A percentile compares a stretch with the other conserved stretches of the same genome.
These are phyloP conservation scores for Ashinkailepas kermadecensis DNA, from an alignment of 2,888 invertebrate species.

Conservation along the genomic window DNA sequence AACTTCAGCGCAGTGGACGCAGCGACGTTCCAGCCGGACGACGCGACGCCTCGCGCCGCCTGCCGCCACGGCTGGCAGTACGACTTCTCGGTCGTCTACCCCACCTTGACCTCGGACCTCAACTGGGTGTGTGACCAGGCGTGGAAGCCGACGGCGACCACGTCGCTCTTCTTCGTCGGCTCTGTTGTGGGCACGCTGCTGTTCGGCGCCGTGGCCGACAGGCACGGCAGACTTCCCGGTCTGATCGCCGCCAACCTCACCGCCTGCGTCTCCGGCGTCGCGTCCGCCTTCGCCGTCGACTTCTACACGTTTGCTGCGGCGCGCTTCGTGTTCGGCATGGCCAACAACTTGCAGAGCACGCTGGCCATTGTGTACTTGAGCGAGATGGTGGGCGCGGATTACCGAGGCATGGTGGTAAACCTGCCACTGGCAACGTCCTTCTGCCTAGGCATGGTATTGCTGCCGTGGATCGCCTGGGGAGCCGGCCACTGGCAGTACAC, in stretches of 20 bases:
- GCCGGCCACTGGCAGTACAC: slow-evolving; percentile 71
- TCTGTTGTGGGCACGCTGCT: slow-evolving; percentile 76
- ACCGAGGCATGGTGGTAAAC: not conserved
- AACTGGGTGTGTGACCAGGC: slow-evolving; percentile 82
- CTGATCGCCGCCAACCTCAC: slow-evolving; percentile 67
- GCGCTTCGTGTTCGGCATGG: slow-evolving; percentile 76
- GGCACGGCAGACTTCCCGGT: slow-evolving; percentile 75
- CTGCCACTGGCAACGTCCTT: slow-evolving; percentile 67
- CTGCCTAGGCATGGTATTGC: slow-evolving; percentile 71
- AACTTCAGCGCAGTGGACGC: slow-evolving; percentile 54
- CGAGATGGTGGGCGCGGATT: slow-evolving; percentile 35
- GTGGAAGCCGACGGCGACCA: slow-evolving; percentile 65
- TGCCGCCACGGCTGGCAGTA: slow-evolving; percentile 76
- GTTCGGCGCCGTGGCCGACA: slow-evolving; percentile 79
- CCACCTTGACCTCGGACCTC: slow-evolving; percentile 72
- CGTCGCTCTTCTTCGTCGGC: slow-evolving; percentile 79
- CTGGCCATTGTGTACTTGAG: slow-evolving; percentile 86
- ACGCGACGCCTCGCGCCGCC: slow-evolving; percentile 58
- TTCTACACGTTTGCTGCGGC: slow-evolving; percentile 72
- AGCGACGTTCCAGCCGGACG: slow-evolving; percentile 55
- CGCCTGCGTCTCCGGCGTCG: slow-evolving; percentile 61
- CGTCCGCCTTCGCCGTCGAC: slow-evolving; percentile 59
- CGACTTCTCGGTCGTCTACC: slow-evolving; percentile 69
- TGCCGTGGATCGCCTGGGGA: slow-evolving; percentile 78
- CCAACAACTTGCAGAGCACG: slow-evolving; percentile 59